Percentiles rank a stretch among this genome's conserved stretches.
Evolutionary conservation across 2,888 invertebrate genomes (phyloP).

Genomic region (Pseudococcus jackbeardsleyi): DNA sequence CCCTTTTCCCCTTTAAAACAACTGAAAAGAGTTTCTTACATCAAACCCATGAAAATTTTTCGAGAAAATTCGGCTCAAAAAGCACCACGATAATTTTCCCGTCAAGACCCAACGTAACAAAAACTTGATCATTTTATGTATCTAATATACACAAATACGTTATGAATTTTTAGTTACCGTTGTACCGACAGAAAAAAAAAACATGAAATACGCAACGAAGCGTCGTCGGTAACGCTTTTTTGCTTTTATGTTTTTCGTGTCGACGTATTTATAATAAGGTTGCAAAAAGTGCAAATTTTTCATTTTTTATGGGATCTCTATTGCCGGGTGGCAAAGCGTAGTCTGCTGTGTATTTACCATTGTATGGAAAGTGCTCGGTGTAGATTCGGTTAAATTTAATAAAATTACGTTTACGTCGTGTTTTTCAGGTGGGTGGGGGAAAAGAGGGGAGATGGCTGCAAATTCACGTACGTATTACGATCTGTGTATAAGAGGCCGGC

Average conservation of each 20-base stretch:
- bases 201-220: neutral
- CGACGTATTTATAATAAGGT: constrained; percentile 32
- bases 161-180: constrained; percentile 19
- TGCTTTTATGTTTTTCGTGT: constrained; percentile 7
- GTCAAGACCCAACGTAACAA: neutral
- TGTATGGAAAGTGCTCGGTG: neutral
- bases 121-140: constrained; percentile 7
- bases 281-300: constrained; percentile 26
- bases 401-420: constrained; percentile 19
- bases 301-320: neutral
- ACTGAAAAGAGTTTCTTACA: too few species aligned
- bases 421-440: neutral
- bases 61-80: neutral
- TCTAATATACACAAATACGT: neutral
- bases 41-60: neutral
- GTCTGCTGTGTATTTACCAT: neutral
- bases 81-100: neutral
- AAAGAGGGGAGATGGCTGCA: neutral
- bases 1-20: too few species aligned
- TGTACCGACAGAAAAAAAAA: neutral
- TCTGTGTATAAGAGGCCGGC: neutral
- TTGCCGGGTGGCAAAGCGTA: neutral
- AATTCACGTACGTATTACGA: constrained; percentile 4
- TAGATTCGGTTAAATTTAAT: constrained; percentile 28
- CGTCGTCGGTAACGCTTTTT: constrained; percentile 7